Percentiles rank a stretch among this genome's conserved stretches.
Conservation (phyloP, 2,797 vertebrate species). For the Acipenser ruthenus region DNA sequence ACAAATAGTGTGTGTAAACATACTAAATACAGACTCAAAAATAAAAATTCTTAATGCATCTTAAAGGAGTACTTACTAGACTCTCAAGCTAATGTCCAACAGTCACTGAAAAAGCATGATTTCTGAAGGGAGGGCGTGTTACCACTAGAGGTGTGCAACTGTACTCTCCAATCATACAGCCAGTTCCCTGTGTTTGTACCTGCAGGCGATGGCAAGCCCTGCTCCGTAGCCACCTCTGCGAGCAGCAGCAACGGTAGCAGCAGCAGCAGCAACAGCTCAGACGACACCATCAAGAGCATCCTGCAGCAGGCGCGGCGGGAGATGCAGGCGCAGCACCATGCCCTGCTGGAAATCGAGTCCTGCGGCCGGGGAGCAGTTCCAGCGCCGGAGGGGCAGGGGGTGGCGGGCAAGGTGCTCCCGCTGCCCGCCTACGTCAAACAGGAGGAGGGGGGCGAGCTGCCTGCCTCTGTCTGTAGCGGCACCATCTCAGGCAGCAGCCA, state of each 20-base stretch:
- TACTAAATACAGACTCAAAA: no score
- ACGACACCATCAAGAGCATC: slow-evolving; percentile 91
- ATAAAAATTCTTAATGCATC: no score
- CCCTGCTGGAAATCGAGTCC: slow-evolving; percentile 82
- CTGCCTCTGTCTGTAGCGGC: slow-evolving; percentile 40
- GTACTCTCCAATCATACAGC: no score
- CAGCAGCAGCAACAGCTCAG: slow-evolving; percentile 42
- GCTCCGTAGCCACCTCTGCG: slow-evolving; percentile 35
- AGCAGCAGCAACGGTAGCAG: slow-evolving; percentile 72
- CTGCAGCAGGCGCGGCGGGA: slow-evolving; percentile 81
- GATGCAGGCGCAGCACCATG: slow-evolving; percentile 91
- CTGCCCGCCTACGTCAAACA: slow-evolving; percentile 74
- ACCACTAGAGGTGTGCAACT: background rate
- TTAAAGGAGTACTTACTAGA: no score
- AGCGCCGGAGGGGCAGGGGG: slow-evolving; percentile 44
- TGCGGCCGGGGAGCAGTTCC: slow-evolving; percentile 44
- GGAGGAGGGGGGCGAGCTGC: slow-evolving; percentile 63
- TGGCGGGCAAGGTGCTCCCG: slow-evolving; percentile 41
- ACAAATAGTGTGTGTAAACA: no score
- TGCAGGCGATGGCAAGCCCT: slow-evolving; percentile 72
- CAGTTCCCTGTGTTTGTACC: background rate
- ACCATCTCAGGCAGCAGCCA: slow-evolving; percentile 62
- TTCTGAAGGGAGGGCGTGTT: no score
- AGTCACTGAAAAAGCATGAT: no score
- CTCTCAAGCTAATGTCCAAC: no score